Base-by-base conservation (phyloP, 2,888 invertebrate genomes). In the Theretra japonica region DNA sequence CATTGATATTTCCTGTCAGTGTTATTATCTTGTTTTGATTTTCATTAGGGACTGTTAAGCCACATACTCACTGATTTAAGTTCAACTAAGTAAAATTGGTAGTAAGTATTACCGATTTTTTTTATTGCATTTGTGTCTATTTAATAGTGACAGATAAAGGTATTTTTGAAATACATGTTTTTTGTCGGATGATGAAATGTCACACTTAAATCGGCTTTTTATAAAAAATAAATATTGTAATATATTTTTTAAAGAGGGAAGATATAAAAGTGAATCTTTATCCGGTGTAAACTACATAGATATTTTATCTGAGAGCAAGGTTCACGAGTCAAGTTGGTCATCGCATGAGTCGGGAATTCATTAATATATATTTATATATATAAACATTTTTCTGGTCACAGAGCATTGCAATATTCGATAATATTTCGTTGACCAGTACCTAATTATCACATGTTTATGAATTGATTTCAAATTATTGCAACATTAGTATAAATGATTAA, bases 371-470 rank as follows among this genome's bases (percentile, higher is more conserved):
- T n/a, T n/a, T n/a, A 28, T 28, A 28, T 59, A 59, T n/a, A 48
- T 70, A 59, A 71, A 65, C 30, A 62, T 70, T 71, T 70, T 65
- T 57, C 65, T 50, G 48, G 59, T 56, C 60, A 70, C 50, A 71
- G 70, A 65, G 53, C 41, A 60, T 62, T 80, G 75, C 75, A 79
- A 79, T 74, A 72, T 70, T 74, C 15, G 77, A 80, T 79, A 80
- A 73, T 28, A 72, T 76, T 74, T 74, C 75, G 19, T 70, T 53
- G 21, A 53, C 23, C n/a, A 68, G 25, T 59, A 48, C 21, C 8
- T 70, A 70, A 58, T 30, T 58, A 59, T 70, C 25, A 17, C 6
- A 41, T 70, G 70, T 70, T 70, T 70, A 59, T 70, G n/a, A 60
- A 60, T 70, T 70, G 59, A 48, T 59, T 59, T 33, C 23, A 58